Base-by-base conservation (phyloP, 1,140 invertebrate species). In the Drosophila carrolli region DNA sequence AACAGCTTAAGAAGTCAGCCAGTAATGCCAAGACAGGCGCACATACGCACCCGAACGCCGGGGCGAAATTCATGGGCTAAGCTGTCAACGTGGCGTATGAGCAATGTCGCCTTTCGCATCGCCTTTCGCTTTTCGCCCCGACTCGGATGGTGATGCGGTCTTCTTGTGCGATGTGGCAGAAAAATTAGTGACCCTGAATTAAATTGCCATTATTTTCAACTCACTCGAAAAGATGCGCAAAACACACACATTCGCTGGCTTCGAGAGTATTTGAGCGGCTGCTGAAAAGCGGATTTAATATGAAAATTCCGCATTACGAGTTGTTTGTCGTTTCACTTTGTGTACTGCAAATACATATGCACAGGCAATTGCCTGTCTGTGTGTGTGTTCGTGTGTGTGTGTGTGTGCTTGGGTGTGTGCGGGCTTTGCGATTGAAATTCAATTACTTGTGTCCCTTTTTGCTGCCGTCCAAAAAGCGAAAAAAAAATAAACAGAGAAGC, bases 181-280 rank as follows among this genome's bases (percentile, higher is more conserved):
- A 90, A 91, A 90, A 90, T 90, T 88, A 90, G 86, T 91, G 86
- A 91, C 86, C 86, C 86, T 90, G 86, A 90, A 90, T 91, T 88
- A 88, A 91, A 81, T 89, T 78, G 80, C 82, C 86, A 90, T 90
- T 90, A 90, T 81, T 83, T 74, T 90, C 57, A 88, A 88, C 88
- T 89, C 80, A 84, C 80, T 88, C 84, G 84, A 88, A 89, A 83
- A 84, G 80, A 80, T 75, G 61, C 76, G 79, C 53, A 66, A 66
- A 78, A 40, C 32, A 73, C 51, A 74, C 73, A 65, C 37, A 65
- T 40, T 65, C 50, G 75, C 51, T 75, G 47, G 53, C 59, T 44
- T 59, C 48, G 79, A 74, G 50, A 56, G 74, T 65, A 32, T 70
- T 68, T 65, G 83, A 79, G 79, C 59, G 79, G 71, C 47, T 88